Base-by-base conservation (phyloP, 2,888 invertebrate species). In the Amphiduros pacificus region DNA sequence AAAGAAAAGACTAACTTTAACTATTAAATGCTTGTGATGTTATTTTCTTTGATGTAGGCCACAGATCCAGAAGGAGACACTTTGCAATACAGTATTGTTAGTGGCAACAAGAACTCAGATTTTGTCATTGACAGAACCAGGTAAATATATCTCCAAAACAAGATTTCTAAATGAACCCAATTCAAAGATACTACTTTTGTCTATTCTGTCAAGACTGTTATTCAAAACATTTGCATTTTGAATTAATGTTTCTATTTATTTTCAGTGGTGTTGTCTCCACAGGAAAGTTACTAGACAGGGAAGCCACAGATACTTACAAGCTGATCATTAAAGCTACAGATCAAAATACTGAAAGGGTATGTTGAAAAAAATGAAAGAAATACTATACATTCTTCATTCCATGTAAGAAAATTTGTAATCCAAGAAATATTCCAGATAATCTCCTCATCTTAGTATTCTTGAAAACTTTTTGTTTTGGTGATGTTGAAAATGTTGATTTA, bases 231-330 rank as follows among this genome's bases (percentile, higher is more conserved):
- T 26, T 51, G 26, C 52, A 48, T 2, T 11, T 26, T 51, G 11
- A 11, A 52, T 17, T 27, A 14, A 22, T 52, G 44, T 31, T 27
- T 41, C 29, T 44, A 29, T 27, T 55, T 48, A 28, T 28, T 62
- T 63, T 50, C 57, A 69, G 69, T 32, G 69, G 69, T 26, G 27
- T 55, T 4, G 56, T 70, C 83, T 91, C 82, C 2, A 81, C 92
- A 0, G 87, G 90, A 0, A 63, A 63, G 9, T 82, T 85, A 27
- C 83, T 96, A 62, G 95, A 96, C 75, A 86, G 95, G 66, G 96
- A 96, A 85, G 88, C 87, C 0, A 84, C 89, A 4, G 85, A 91
- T 0, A 83, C 85, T 26, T 94, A 93, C 78, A 57, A 63, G 0
- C 64, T 73, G 17, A 57, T 54, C 14, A 56, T 64, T 17, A 44